Percentiles rank a stretch among this genome's conserved stretches.
These are phyloP conservation scores for Crypturellus tataupa DNA, from an alignment of 2,797 vertebrate genomes.

Conservation along the genomic window DNA sequence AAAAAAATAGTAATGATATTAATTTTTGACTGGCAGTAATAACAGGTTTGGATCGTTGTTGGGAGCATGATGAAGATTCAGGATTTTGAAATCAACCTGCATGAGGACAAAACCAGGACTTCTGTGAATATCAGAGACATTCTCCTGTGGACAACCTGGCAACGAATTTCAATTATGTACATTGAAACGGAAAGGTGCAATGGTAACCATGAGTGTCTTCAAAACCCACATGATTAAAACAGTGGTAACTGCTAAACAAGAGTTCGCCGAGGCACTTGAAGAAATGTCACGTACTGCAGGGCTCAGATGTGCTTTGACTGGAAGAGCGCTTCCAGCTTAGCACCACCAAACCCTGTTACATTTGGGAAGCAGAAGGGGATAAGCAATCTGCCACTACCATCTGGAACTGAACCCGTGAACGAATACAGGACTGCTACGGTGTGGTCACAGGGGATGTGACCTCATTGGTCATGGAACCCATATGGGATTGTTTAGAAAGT, in stretches of 20 bases:
- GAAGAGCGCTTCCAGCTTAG: neutral
- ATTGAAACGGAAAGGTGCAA: neutral
- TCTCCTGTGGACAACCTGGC: neutral
- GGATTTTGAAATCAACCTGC: neutral
- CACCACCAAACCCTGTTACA: neutral
- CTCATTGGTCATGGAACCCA: neutral
- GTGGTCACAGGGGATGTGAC: neutral
- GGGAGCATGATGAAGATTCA: neutral
- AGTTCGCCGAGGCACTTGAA: neutral
- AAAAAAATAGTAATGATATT: neutral
- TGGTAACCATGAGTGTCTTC: neutral
- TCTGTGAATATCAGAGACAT: neutral
- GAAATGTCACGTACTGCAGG: neutral
- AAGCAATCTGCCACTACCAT: neutral
- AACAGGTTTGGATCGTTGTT: neutral
- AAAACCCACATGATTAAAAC: neutral
- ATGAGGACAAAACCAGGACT: neutral
- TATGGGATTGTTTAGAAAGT: neutral
- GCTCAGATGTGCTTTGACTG: neutral
- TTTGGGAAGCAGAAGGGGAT: neutral
- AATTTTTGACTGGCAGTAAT: neutral
- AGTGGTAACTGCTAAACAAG: neutral
- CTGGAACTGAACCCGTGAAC: neutral
- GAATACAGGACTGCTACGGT: neutral
- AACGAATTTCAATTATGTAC: neutral